A percentile compares a stretch with the other conserved stretches of the same genome.
phyloP scores from a whole-genome alignment of 2,797 vertebrate genomes.

The Lutjanus campechanus region DNA sequence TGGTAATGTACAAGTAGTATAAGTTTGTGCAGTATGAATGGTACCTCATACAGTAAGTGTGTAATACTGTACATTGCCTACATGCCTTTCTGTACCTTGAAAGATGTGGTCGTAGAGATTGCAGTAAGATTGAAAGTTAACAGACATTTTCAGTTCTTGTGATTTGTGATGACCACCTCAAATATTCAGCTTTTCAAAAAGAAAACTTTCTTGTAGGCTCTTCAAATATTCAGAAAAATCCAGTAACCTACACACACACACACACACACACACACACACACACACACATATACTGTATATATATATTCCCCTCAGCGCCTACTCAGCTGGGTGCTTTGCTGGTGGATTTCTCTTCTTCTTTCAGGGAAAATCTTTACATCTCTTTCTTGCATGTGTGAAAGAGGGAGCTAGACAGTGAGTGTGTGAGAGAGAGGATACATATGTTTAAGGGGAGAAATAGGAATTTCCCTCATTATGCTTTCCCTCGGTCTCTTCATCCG shows the following conservation, averaged over 20 bases:
- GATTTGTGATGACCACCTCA: neutral
- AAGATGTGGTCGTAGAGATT: neutral
- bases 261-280: too few species aligned
- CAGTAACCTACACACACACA: conserved; percentile 37
- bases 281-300: neutral
- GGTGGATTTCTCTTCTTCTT: conserved; percentile 45
- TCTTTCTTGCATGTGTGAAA: conserved; percentile 15
- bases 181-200: conserved; percentile 9
- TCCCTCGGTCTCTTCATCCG: conserved; percentile 55
- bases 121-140: conserved; percentile 6
- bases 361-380: conserved; percentile 55
- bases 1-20: neutral
- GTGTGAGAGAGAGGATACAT: conserved; percentile 1
- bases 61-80: neutral
- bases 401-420: neutral
- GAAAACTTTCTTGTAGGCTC: neutral
- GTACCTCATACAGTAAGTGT: neutral
- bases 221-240: conserved; percentile 17
- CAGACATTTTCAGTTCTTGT: conserved; percentile 10
- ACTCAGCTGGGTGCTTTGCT: conserved; percentile 41
- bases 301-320: conserved; percentile 40
- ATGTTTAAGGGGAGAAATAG: conserved; percentile 47
- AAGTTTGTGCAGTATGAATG: neutral
- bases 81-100: neutral
- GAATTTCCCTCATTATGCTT: conserved; percentile 62